Evolutionary conservation across 1,140 invertebrate species (phyloP).

Genomic region (Polypedilum pembai): DNA sequence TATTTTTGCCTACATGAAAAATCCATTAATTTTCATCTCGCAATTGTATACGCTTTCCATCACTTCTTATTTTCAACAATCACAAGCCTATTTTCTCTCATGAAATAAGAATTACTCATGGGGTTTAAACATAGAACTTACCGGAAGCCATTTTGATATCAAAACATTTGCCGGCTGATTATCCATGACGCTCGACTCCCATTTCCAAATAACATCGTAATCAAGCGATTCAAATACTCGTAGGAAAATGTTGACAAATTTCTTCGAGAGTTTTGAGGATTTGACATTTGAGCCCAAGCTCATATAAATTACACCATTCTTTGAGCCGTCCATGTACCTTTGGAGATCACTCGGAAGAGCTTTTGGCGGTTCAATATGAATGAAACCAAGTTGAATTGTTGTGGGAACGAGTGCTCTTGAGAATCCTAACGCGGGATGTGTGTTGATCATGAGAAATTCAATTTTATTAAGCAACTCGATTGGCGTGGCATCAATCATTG

Average conservation of each 20-base stretch:
- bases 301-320: constrained; percentile 49
- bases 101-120: too few species aligned
- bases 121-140: neutral
- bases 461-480: neutral
- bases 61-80: too few species aligned
- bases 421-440: constrained; percentile 1
- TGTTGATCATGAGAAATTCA: constrained; percentile 21
- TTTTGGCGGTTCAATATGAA: neutral
- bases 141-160: constrained; percentile 55
- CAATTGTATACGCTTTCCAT: too few species aligned
- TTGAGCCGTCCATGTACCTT: constrained; percentile 49
- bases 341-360: constrained; percentile 45
- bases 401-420: neutral
- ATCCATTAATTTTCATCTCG: too few species aligned
- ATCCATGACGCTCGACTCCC: constrained; percentile 42
- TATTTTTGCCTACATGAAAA: too few species aligned
- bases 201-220: constrained; percentile 52
- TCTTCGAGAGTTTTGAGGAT: constrained; percentile 39
- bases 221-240: constrained; percentile 46
- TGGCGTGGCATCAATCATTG: constrained; percentile 15
- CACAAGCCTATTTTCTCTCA: too few species aligned
- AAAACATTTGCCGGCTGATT: constrained; percentile 52
- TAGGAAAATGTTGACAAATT: constrained; percentile 46
- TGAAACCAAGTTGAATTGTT: constrained; percentile 15
- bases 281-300: constrained; percentile 48